Evolutionary conservation across 2,113 vertebrate genomes (phyloP), one percentile per base, ranked within the genome.

Genomic region (Empidonax traillii): DNA sequence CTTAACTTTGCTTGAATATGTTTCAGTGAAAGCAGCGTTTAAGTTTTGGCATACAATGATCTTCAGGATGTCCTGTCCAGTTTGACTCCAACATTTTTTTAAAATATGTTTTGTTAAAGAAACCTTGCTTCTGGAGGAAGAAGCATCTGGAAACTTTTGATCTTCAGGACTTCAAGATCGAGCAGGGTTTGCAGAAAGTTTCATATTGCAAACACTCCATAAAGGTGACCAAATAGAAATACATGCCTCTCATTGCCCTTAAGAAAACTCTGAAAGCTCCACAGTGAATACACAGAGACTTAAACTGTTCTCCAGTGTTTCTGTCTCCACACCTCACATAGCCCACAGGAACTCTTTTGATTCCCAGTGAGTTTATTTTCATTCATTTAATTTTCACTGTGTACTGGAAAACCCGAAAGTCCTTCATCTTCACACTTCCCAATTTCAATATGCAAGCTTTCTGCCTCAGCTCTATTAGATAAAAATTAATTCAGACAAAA

Each of bases 401-500:
- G 20, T 25, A 80, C 66, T 86, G 73, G 35, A 90, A 95, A 65
- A 56, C 24, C 6, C 3, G 0, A 14, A 85, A 65, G 24, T 69
- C 49, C 35, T 86, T 67, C 61, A 89, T 63, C 78, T 82, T 93
- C 88, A 85, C 31, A 49, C 46, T 73, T 87, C 41, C 44, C 49
- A 67, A 80, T 72, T 95, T 79, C 82, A 92, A 92, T 83, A 83
- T 13, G 41, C 53, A 85, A 72, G 41, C 59, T 85, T 93, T 83
- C 75, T 96, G 77, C 72, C 80, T 87, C 67, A 74, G 75, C 31
- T 83, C 62, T 58, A 39, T 72, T 87, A 93, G 67, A 86, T 43
- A 94, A 94, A 95, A 96, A 93, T 37, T 0, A 94, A 93, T 81
- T 95, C 80, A 89, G 43, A 46, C 66, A 76, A 93, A 93, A 79